phyloP scores from a whole-genome alignment of 2,797 vertebrate genomes.

The Pristis pectinata region DNA sequence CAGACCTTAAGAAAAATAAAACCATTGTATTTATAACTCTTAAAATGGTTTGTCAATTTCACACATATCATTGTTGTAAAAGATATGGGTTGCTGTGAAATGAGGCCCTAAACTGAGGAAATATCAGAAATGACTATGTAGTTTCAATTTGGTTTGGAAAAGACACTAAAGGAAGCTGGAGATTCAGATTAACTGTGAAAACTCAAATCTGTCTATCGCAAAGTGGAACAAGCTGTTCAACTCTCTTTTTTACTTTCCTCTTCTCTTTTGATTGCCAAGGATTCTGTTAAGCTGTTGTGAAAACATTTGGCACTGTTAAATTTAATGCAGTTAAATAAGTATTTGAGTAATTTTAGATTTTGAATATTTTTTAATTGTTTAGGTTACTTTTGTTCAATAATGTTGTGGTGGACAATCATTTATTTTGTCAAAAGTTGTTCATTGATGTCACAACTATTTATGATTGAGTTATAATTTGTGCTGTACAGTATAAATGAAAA shows the following conservation, averaged over 20 bases:
- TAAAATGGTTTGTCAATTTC: not conserved
- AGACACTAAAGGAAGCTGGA: not conserved
- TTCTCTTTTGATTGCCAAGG: not conserved
- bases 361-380: not conserved
- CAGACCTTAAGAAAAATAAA: not conserved
- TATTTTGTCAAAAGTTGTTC: not conserved
- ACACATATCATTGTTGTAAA: not conserved
- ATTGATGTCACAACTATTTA: not conserved
- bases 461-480: not conserved
- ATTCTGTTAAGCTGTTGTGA: slow-evolving; percentile 4
- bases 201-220: not conserved
- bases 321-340: not conserved
- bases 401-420: not conserved
- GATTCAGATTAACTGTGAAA: slow-evolving; percentile 29
- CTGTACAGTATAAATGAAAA: too few relatives aligned
- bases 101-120: not conserved
- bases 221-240: slow-evolving; percentile 29
- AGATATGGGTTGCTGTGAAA: slow-evolving; percentile 6
- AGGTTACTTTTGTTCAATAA: not conserved
- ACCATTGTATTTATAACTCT: not conserved
- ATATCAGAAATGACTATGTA: not conserved
- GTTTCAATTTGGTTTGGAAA: slow-evolving; percentile 22
- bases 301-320: not conserved
- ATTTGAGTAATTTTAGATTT: not conserved
- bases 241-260: not conserved